phyloP scores from a whole-genome alignment of 2,797 vertebrate genomes.

The Tarsius wallacei region DNA sequence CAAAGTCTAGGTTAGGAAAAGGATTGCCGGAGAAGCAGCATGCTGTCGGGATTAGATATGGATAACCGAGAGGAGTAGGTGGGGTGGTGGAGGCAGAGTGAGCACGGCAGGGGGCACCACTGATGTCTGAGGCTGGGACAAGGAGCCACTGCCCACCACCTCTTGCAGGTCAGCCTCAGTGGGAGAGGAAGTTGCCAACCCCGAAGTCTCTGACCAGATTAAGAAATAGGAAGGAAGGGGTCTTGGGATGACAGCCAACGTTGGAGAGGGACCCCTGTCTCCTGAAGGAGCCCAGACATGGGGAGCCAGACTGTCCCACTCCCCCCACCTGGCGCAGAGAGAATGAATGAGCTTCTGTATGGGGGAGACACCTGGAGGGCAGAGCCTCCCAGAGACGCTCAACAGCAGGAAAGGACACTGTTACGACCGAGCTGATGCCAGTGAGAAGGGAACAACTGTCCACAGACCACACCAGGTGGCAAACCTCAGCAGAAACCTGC shows the following conservation, averaged over 20 bases:
- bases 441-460: not conserved
- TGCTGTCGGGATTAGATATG: not conserved
- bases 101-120: not conserved
- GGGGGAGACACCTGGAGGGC: not conserved
- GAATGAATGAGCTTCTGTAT: not conserved
- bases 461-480: not conserved
- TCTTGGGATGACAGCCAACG: not conserved
- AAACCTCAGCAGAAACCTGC: not conserved
- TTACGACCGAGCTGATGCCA: not conserved
- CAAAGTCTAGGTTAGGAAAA: not conserved
- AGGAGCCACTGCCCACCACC: not conserved
- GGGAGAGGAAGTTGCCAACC: not conserved
- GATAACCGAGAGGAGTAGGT: accelerated
- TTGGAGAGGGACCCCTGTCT: not conserved
- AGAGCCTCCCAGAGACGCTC: not conserved
- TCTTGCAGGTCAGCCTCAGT: not conserved
- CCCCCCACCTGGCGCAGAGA: too few species aligned
- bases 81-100: not conserved
- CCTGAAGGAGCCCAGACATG: not conserved
- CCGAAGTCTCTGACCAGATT: not conserved
- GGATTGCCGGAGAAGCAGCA: not conserved
- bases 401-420: not conserved
- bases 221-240: not conserved
- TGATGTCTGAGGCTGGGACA: not conserved
- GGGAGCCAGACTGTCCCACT: not conserved